A percentile compares a stretch with the other conserved stretches of the same genome.
Evolutionary conservation across 2,888 invertebrate genomes (phyloP).

Genomic region (Oconnorella tubifera): DNA sequence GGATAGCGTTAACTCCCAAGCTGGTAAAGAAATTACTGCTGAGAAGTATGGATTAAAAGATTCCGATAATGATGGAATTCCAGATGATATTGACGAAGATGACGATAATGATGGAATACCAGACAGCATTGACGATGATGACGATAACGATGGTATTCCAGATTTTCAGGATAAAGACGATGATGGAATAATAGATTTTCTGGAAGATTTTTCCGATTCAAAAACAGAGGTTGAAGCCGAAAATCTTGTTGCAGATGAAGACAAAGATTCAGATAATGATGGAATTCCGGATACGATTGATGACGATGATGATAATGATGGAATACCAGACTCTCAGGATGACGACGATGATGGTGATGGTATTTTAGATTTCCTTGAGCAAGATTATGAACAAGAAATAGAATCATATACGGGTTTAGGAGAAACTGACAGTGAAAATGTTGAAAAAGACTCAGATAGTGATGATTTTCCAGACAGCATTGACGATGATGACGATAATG

Average conservation of each 20-base stretch:
- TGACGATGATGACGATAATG: constrained; percentile 15
- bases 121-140: constrained; percentile 32
- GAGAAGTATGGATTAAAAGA: constrained; percentile 15
- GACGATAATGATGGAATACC: constrained; percentile 41
- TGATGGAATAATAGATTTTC: constrained; percentile 44
- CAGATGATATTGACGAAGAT: constrained; percentile 25
- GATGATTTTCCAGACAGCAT: constrained; percentile 40
- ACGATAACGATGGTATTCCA: constrained; percentile 27
- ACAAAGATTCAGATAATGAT: constrained; percentile 28
- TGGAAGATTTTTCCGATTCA: constrained; percentile 38
- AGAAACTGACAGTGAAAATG: constrained; percentile 14
- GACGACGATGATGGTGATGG: constrained; percentile 19
- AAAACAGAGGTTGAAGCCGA: constrained; percentile 12
- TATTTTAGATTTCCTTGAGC: constrained; percentile 32
- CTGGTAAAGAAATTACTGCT: too few species aligned
- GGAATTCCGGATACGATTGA: constrained; percentile 20
- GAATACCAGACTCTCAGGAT: constrained; percentile 15
- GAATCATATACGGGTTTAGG: constrained; percentile 20
- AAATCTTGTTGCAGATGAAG: constrained; percentile 26
- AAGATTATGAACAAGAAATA: constrained; percentile 18
- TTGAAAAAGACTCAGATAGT: constrained; percentile 25
- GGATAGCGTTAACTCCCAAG: constrained; percentile 7
- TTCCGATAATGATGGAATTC: constrained; percentile 38
- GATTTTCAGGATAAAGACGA: constrained; percentile 22
- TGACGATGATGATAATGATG: constrained; percentile 14